Conservation (phyloP, 2,797 vertebrate genomes). For the Myripristis murdjan region DNA sequence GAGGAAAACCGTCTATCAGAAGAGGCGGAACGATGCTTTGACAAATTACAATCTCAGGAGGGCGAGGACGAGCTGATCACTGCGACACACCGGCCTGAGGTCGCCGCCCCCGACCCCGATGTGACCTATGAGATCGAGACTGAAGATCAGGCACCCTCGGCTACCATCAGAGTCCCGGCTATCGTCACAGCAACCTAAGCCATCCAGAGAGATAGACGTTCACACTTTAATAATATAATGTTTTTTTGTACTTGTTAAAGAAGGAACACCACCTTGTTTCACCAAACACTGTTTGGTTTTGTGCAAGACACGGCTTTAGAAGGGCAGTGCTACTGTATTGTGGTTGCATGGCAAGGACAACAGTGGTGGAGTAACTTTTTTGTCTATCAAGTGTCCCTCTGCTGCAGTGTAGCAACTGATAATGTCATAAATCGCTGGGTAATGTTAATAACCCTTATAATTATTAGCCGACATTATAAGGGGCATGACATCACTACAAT, state of each 20-base stretch:
- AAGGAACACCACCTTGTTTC: slow-evolving; percentile 56
- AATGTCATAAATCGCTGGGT: slow-evolving; percentile 28
- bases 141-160: slow-evolving; percentile 68
- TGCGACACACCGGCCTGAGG: slow-evolving; percentile 80
- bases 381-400: slow-evolving; percentile 35
- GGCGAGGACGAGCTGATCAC: slow-evolving; percentile 70
- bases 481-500: not conserved
- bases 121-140: slow-evolving; percentile 89
- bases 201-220: not conserved
- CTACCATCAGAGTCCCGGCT: slow-evolving; percentile 84
- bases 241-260: slow-evolving; percentile 43
- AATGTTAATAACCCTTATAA: not conserved
- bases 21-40: slow-evolving; percentile 89
- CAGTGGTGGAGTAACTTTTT: slow-evolving; percentile 3
- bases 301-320: slow-evolving; percentile 45
- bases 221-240: slow-evolving; percentile 8
- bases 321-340: slow-evolving; percentile 51
- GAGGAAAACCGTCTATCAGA: slow-evolving; percentile 93
- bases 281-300: slow-evolving; percentile 71
- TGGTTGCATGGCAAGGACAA: slow-evolving; percentile 10
- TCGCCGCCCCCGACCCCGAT: slow-evolving; percentile 79
- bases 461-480: not conserved
- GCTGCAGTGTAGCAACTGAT: slow-evolving; percentile 36
- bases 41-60: slow-evolving; percentile 81
- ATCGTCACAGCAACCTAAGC: slow-evolving; percentile 88